Base-by-base conservation (phyloP, 2,113 vertebrate genomes). In the Alces alces region DNA sequence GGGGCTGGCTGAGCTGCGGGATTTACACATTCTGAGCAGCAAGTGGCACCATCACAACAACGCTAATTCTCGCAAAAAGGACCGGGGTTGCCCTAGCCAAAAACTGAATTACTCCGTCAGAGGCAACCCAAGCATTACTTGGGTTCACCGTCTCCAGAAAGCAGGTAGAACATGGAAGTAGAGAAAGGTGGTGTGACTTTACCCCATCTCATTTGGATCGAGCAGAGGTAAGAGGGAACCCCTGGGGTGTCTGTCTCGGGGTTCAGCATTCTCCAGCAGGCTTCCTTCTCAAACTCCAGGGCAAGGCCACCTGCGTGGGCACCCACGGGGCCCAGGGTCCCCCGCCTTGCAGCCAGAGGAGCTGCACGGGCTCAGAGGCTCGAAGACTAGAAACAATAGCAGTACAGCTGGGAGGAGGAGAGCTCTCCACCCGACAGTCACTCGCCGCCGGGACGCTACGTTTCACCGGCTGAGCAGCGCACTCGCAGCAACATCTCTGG, bases 401-500 rank as follows among this genome's bases (percentile, higher is more conserved):
- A 95, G 50, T 7, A 2, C 39, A 0, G 23, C 10, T 6, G 7
- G 7, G 11, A 12, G 27, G 70, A 70, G 39, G 87, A 45, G 8
- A 36, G 1, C 5, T 9, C 45, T 61, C 97, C 70, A 93, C n/a
- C 61, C 14, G 21, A 55, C 93, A 70, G 50, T 6, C 9, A 57
- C 36, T 94, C 79, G 0, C 82, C n/a, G 5, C 3, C 19, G 45
- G 4, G 0, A 1, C 4, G n/a, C 23, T 28, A 73, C 50, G 60
- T 92, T 58, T 54, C 27, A 13, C 8, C 4, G 16, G 6, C 27
- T 5, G 0, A 45, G 6, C 0, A 36, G 21, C 2, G 6, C 15
- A 0, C 0, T 1, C 16, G 7, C 30, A 2, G 16, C 47, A 1
- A 1, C 1, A 1, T 0, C 1, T 1, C 23, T 0, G 10, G 2